Evolutionary conservation across 1,140 invertebrate species (phyloP).

Genomic region (Drosophila yakuba): DNA sequence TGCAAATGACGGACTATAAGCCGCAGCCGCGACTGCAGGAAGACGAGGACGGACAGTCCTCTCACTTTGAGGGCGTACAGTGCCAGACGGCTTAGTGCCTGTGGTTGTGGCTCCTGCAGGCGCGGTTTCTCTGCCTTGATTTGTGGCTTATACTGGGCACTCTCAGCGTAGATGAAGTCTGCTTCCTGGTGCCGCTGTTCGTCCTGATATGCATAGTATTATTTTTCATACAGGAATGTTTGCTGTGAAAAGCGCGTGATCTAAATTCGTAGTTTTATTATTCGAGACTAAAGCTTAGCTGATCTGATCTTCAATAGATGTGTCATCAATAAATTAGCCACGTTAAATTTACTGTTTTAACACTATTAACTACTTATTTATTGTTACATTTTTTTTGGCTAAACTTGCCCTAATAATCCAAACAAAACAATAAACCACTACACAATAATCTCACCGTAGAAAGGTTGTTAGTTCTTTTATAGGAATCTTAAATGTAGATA

Average conservation of each 20-base stretch:
- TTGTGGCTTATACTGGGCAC: constrained; percentile 45
- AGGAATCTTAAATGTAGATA: neutral
- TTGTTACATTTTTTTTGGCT: constrained; percentile 5
- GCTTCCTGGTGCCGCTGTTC: constrained; percentile 71
- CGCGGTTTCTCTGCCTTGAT: constrained; percentile 56
- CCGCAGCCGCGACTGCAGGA: constrained; percentile 85
- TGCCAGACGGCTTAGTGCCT: constrained; percentile 79
- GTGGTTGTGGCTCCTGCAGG: constrained; percentile 68
- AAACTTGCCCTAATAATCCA: constrained; percentile 1
- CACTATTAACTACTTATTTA: constrained; percentile 10
- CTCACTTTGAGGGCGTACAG: constrained; percentile 74
- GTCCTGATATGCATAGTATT: constrained; percentile 76
- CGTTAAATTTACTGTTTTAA: constrained; percentile 34
- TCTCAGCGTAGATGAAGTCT: constrained; percentile 64
- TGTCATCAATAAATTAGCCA: constrained; percentile 25
- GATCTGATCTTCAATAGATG: constrained; percentile 32
- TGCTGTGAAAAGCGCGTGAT: constrained; percentile 68
- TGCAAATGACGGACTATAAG: constrained; percentile 91
- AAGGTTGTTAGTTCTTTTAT: neutral
- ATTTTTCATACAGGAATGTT: constrained; percentile 77
- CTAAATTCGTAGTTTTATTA: constrained; percentile 51
- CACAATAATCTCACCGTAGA: constrained; percentile 16
- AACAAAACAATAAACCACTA: constrained; percentile 18
- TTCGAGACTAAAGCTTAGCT: constrained; percentile 42
- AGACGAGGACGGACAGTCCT: constrained; percentile 68